Conservation (phyloP, 2,113 vertebrate species). For the Rallus limicola region DNA sequence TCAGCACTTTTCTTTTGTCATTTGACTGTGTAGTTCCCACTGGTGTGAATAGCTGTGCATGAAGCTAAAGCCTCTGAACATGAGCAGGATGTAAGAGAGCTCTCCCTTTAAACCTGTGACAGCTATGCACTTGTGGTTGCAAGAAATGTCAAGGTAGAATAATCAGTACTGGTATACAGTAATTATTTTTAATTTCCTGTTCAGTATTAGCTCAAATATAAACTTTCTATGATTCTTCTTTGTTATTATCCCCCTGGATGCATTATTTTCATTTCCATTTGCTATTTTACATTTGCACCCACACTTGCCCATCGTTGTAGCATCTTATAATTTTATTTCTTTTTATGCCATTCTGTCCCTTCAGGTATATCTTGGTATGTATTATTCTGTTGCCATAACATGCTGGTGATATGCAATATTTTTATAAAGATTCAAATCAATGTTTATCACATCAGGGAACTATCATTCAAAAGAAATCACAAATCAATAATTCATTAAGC, state of each 20-base stretch:
- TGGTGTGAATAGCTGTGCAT: neutral
- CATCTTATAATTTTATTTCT: neutral
- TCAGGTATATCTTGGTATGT: neutral
- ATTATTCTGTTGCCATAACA: neutral
- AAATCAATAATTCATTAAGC: constrained; percentile 56
- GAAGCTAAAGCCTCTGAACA: neutral
- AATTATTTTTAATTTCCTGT: neutral
- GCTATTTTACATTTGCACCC: neutral
- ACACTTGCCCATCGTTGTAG: neutral
- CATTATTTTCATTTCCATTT: neutral
- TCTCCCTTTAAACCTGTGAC: neutral
- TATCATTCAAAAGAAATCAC: constrained; percentile 20
- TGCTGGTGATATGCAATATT: constrained; percentile 11
- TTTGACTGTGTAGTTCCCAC: neutral
- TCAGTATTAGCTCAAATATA: neutral
- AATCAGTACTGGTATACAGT: neutral
- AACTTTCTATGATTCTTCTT: neutral
- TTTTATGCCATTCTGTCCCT: neutral
- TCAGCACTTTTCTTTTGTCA: constrained; percentile 50
- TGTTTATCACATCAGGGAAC: constrained; percentile 7
- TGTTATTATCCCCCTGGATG: fast-evolving
- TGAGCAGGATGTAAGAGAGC: neutral
- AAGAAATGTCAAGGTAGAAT: neutral
- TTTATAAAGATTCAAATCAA: constrained; percentile 27
- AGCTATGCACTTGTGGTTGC: neutral